phyloP scores from a whole-genome alignment of 1,140 invertebrate genomes.

The Drosophila ficusphila region DNA sequence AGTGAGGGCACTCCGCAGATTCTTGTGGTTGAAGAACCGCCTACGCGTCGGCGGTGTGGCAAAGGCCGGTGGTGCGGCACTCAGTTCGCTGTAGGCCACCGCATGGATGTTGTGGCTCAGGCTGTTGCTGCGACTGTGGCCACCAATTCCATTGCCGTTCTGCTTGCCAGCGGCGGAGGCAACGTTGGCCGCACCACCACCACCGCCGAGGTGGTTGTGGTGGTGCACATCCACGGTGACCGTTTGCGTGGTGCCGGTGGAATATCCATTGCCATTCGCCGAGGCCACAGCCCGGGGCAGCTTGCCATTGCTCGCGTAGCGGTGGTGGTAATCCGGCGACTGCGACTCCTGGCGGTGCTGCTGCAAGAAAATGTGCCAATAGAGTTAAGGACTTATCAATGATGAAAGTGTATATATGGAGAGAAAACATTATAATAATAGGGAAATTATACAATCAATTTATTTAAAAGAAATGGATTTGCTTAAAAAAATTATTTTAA shows the following conservation, averaged over 20 bases:
- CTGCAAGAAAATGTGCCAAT: constrained; percentile 54
- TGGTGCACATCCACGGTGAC: constrained; percentile 79
- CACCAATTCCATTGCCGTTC: constrained; percentile 35
- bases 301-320: constrained; percentile 83
- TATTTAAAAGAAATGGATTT: too few species aligned
- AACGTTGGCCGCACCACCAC: too few species aligned
- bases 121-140: constrained; percentile 79
- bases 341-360: constrained; percentile 82
- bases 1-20: constrained; percentile 89
- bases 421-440: not conserved
- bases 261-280: constrained; percentile 35
- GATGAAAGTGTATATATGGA: constrained; percentile 65
- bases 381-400: constrained; percentile 61
- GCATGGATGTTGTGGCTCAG: constrained; percentile 60
- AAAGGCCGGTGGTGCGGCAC: constrained; percentile 84
- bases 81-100: constrained; percentile 61
- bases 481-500: too few species aligned
- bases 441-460: too few species aligned
- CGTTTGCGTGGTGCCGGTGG: constrained; percentile 63
- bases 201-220: constrained; percentile 56
- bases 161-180: constrained; percentile 40
- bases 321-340: constrained; percentile 81
- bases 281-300: constrained; percentile 64
- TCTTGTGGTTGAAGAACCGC: constrained; percentile 92
- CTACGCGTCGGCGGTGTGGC: constrained; percentile 91